Evolutionary conservation across 2,888 invertebrate species (phyloP).

Genomic region (Ferdinandea cuprea): DNA sequence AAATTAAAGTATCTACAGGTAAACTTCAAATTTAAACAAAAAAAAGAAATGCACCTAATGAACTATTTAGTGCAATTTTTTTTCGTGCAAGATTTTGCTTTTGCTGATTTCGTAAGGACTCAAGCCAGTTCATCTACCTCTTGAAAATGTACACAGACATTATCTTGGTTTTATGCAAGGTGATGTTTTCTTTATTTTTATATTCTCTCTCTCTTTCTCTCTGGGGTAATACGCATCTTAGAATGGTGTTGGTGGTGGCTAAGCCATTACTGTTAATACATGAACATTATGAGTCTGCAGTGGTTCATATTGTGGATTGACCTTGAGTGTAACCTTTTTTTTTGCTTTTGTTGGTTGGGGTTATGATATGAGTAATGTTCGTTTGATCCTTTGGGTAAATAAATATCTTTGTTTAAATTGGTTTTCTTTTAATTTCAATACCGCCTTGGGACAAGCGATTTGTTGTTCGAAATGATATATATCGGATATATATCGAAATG

Average conservation of each 20-base stretch:
- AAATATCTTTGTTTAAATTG: too few species aligned
- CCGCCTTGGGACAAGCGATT: too few species aligned
- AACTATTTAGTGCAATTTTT: conserved; percentile 42
- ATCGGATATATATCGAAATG: too few species aligned
- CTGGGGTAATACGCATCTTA: conserved; percentile 34
- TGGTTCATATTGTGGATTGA: conserved; percentile 42
- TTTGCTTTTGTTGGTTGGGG: background rate
- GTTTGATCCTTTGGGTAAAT: too few species aligned
- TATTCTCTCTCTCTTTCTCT: background rate
- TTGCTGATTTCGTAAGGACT: background rate
- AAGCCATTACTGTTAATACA: conserved; percentile 46
- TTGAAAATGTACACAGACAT: conserved; percentile 26
- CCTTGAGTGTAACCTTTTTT: conserved; percentile 57
- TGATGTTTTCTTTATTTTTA: conserved; percentile 48
- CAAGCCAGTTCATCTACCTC: conserved; percentile 54
- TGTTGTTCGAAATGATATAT: too few species aligned
- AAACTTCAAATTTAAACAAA: conserved; percentile 39
- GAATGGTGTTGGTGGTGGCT: conserved; percentile 10
- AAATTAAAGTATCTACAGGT: conserved; percentile 74
- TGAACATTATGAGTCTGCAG: conserved; percentile 51
- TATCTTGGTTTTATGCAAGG: conserved; percentile 48
- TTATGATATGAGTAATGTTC: too few species aligned
- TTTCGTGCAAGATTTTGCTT: background rate
- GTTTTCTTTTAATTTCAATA: too few species aligned
- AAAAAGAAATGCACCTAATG: conserved; percentile 55